Conservation (phyloP, 2,113 vertebrate genomes). For the Tonatia bakeri region DNA sequence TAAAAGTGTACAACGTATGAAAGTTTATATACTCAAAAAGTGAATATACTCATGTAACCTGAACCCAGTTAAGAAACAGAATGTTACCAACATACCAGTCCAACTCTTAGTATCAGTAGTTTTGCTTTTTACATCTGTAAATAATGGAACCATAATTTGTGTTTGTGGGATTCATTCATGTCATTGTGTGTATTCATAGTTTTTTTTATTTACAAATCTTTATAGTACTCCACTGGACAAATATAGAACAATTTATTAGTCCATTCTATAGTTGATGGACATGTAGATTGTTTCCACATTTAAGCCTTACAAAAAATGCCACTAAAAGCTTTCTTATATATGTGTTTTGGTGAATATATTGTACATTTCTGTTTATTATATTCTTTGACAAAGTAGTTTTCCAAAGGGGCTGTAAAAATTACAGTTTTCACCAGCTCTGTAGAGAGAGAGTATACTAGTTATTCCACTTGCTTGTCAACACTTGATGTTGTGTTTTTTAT, state of each 20-base stretch:
- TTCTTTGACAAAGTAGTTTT: background rate
- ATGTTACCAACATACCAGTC: background rate
- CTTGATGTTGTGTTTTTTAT: background rate
- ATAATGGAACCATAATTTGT: background rate
- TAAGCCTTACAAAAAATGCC: background rate
- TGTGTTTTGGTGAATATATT: background rate
- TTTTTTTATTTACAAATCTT: slow-evolving; percentile 11
- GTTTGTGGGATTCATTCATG: background rate
- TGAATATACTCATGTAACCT: background rate
- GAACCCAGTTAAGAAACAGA: background rate
- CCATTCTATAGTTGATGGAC: background rate
- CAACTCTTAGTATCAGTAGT: background rate
- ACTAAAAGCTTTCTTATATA: background rate
- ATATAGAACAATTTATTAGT: background rate
- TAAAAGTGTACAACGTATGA: background rate
- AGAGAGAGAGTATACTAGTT: background rate
- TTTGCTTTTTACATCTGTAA: background rate
- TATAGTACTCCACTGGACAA: background rate
- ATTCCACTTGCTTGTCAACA: background rate
- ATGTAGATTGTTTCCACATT: background rate
- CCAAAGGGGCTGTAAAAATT: background rate
- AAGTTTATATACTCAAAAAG: background rate
- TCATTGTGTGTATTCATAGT: background rate
- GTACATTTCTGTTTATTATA: background rate
- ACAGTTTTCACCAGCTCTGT: background rate